Conservation (phyloP, 2,113 vertebrate genomes). For the Saguinus midas region DNA sequence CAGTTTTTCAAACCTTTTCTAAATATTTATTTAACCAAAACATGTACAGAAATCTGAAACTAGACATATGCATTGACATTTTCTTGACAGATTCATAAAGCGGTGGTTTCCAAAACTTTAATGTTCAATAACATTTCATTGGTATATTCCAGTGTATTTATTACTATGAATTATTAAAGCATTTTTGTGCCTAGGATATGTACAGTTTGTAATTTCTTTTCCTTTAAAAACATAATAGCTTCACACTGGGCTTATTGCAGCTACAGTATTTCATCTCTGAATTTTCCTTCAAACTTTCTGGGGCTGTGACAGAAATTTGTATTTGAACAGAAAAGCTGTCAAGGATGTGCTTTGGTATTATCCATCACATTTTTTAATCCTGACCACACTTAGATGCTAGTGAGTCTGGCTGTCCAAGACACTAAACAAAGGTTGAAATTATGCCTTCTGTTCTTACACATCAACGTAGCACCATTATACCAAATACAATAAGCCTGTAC, state of each 20-base stretch:
- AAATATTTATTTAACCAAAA: constrained; percentile 74
- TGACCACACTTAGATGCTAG: constrained; percentile 82
- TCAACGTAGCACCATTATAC: constrained; percentile 79
- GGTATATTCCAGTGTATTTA: constrained; percentile 80
- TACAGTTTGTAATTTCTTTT: constrained; percentile 86
- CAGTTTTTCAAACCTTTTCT: constrained; percentile 10
- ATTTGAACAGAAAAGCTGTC: constrained; percentile 90
- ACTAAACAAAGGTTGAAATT: constrained; percentile 88
- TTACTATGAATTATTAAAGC: constrained; percentile 85
- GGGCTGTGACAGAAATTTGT: constrained; percentile 87
- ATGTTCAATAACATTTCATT: constrained; percentile 83
- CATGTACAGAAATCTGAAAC: constrained; percentile 55
- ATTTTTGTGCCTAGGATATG: constrained; percentile 81
- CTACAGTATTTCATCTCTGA: constrained; percentile 86
- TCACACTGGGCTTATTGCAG: constrained; percentile 80
- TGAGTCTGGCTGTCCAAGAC: constrained; percentile 81
- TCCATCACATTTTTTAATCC: constrained; percentile 88
- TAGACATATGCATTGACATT: constrained; percentile 64
- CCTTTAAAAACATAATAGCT: constrained; percentile 85
- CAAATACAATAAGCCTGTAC: constrained; percentile 81
- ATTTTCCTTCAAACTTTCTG: constrained; percentile 82
- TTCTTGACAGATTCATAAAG: constrained; percentile 79
- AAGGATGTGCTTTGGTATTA: constrained; percentile 77
- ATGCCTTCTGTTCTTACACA: constrained; percentile 82
- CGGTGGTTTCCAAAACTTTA: constrained; percentile 72